Evolutionary conservation across 2,113 vertebrate genomes (phyloP).

Genomic region (Macroglossus sobrinus): DNA sequence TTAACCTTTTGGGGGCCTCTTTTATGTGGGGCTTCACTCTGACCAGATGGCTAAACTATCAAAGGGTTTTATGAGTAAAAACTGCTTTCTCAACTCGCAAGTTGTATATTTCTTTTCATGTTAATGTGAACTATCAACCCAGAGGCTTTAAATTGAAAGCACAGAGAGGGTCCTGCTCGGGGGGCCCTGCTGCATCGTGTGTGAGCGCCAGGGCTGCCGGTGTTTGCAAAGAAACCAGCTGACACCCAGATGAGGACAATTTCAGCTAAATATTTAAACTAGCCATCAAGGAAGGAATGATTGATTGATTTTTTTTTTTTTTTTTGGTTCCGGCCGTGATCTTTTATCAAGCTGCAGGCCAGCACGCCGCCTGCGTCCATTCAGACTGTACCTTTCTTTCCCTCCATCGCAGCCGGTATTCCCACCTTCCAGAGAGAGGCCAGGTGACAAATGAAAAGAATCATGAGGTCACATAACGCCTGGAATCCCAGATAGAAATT

Average conservation of each 20-base stretch:
- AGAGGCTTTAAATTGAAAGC: constrained; percentile 78
- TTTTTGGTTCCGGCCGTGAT: constrained; percentile 23
- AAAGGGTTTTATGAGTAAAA: constrained; percentile 98
- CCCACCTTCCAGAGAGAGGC: background rate
- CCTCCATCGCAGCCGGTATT: background rate
- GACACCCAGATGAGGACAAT: constrained; percentile 81
- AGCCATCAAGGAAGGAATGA: constrained; percentile 74
- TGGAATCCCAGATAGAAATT: constrained; percentile 61
- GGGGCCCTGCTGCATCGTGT: constrained; percentile 74
- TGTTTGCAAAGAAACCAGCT: constrained; percentile 83
- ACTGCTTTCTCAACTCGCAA: constrained; percentile 89
- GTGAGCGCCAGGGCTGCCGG: constrained; percentile 41
- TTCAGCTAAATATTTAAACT: constrained; percentile 81
- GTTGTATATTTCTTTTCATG: constrained; percentile 91
- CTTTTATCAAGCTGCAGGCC: constrained; percentile 35
- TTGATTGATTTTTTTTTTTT: constrained; percentile 59
- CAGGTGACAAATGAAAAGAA: constrained; percentile 59
- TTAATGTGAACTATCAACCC: constrained; percentile 84
- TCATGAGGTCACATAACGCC: constrained; percentile 60
- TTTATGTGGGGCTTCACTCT: constrained; percentile 94
- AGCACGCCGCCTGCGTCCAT: background rate
- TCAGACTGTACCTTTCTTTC: background rate
- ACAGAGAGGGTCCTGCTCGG: constrained; percentile 80
- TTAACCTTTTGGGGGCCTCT: constrained; percentile 95
- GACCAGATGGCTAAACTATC: constrained; percentile 99